Percentiles rank a stretch among this genome's conserved stretches.
phyloP scores from a whole-genome alignment of 2,113 vertebrate species.

The Parotia lawesii region DNA sequence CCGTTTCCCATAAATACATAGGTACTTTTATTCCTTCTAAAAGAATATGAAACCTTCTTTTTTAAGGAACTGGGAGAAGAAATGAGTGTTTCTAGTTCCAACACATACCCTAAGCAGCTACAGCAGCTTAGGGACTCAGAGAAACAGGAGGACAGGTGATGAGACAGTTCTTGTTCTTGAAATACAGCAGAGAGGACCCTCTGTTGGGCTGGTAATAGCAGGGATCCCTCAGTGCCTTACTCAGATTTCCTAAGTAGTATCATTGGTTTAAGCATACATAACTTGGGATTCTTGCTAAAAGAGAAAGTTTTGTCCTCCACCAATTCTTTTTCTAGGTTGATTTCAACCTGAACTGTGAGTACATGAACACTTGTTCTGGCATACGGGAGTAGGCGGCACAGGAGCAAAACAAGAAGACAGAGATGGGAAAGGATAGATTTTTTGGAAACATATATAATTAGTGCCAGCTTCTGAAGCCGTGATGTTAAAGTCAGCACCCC shows the following conservation, averaged over 20 bases:
- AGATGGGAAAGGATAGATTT: neutral
- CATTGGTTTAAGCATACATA: fast-evolving
- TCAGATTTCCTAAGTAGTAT: neutral
- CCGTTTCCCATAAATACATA: neutral
- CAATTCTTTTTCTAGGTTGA: conserved; percentile 3
- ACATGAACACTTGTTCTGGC: neutral
- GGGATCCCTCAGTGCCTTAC: neutral
- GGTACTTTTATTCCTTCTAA: neutral
- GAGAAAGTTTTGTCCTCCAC: neutral
- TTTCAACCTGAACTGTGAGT: neutral
- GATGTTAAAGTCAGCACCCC: neutral
- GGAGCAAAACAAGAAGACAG: conserved; percentile 1
- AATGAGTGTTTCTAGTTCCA: neutral
- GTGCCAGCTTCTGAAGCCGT: neutral
- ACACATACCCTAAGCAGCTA: neutral
- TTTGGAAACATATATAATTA: neutral
- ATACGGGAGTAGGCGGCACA: neutral
- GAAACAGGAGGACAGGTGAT: neutral
- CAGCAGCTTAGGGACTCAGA: neutral
- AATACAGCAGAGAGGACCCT: neutral
- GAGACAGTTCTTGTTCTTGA: neutral
- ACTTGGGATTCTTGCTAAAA: neutral
- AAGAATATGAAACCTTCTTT: neutral
- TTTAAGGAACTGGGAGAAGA: neutral
- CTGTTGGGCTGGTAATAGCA: neutral